Evolutionary conservation across 2,113 vertebrate genomes (phyloP).

Genomic region (Ammodytes marinus): DNA sequence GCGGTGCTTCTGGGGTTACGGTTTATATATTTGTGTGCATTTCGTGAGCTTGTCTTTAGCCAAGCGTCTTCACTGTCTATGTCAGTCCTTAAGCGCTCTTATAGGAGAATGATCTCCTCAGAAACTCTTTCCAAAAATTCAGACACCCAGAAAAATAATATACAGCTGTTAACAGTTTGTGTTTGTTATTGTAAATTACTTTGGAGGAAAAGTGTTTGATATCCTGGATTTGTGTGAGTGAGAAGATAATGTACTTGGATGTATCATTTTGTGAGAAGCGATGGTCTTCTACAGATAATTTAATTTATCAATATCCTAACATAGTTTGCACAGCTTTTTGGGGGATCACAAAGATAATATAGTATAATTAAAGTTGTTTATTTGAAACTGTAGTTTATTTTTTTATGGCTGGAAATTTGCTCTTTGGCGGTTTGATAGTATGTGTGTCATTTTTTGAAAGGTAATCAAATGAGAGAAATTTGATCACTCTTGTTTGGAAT

Average conservation of each 20-base stretch:
- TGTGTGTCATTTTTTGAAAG: constrained; percentile 61
- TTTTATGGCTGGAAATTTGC: constrained; percentile 77
- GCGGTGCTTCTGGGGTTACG: constrained; percentile 47
- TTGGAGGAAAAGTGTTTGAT: constrained; percentile 22
- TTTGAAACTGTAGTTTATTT: constrained; percentile 80
- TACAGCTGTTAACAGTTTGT: constrained; percentile 20
- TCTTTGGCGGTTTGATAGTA: constrained; percentile 64
- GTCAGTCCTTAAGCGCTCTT: constrained; percentile 65
- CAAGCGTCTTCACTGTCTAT: constrained; percentile 53
- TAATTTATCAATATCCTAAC: constrained; percentile 70
- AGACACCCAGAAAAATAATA: constrained; percentile 14
- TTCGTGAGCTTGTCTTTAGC: constrained; percentile 61
- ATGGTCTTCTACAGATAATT: constrained; percentile 39
- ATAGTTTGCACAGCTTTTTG: constrained; percentile 72
- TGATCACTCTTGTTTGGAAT: constrained; percentile 32
- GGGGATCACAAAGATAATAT: constrained; percentile 57
- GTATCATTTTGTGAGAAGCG: constrained; percentile 32
- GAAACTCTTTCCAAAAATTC: constrained; percentile 26
- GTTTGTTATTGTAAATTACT: constrained; percentile 46
- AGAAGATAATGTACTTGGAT: constrained; percentile 35
- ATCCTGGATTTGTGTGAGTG: constrained; percentile 43
- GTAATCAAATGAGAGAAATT: not conserved
- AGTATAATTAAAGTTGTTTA: constrained; percentile 61
- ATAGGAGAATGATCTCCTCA: constrained; percentile 33
- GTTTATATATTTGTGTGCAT: constrained; percentile 44